A percentile compares a stretch with the other conserved stretches of the same genome.
These are phyloP conservation scores for Xanthorhoe spadicearia DNA, from an alignment of 2,888 invertebrate genomes.

Conservation along the genomic window DNA sequence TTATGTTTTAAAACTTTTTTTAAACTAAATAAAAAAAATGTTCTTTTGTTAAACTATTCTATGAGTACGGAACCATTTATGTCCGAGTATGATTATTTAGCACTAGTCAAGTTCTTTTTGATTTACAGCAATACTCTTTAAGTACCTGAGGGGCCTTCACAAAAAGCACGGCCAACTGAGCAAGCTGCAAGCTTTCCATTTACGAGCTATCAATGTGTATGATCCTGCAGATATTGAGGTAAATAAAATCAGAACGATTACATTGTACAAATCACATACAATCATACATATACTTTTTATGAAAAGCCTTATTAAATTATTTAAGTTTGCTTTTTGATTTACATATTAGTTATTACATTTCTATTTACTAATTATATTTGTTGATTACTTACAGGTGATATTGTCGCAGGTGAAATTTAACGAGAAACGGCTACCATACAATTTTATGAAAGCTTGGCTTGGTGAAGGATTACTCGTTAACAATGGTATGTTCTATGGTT, in stretches of 20 bases:
- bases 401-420: constrained; percentile 37
- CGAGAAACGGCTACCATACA: constrained; percentile 33
- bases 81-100: too few relatives aligned
- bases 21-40: too few relatives aligned
- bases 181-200: constrained; percentile 37
- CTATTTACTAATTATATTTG: neutral
- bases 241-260: constrained; percentile 4
- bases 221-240: constrained; percentile 49
- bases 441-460: constrained; percentile 36
- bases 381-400: constrained; percentile 36
- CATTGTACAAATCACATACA: neutral
- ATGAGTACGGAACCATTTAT: too few relatives aligned
- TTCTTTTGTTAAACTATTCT: too few relatives aligned
- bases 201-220: constrained; percentile 43
- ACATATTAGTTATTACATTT: neutral
- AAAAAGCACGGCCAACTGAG: constrained; percentile 38
- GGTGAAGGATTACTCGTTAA: constrained; percentile 36
- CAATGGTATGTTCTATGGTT: constrained; percentile 28
- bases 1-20: too few relatives aligned
- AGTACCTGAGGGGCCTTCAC: constrained; percentile 30
- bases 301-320: too few relatives aligned
- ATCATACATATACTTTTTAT: too few relatives aligned
- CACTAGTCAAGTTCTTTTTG: too few relatives aligned
- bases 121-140: constrained; percentile 37
- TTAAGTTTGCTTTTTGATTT: too few relatives aligned